Conservation (phyloP, 2,113 vertebrate species). For the Otolemur garnettii region DNA sequence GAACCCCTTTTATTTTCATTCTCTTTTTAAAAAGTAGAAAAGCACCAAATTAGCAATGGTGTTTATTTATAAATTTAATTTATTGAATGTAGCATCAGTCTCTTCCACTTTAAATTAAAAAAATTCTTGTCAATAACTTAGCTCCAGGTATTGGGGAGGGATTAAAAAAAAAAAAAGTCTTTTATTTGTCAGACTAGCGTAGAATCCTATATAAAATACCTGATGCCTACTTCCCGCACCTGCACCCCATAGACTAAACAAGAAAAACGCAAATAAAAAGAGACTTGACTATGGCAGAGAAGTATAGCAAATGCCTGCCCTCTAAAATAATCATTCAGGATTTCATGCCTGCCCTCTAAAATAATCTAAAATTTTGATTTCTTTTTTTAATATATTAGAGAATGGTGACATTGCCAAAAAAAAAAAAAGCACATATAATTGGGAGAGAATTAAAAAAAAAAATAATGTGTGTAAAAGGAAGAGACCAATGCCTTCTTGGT, state of each 20-base stretch:
- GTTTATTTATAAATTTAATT: neutral
- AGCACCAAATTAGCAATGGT: neutral
- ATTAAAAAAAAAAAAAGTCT: too few species aligned
- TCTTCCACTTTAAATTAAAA: conserved; percentile 2
- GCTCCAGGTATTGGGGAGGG: neutral
- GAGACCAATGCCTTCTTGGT: neutral
- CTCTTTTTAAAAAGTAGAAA: neutral
- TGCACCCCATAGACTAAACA: neutral
- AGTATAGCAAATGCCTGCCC: neutral
- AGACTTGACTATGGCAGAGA: neutral
- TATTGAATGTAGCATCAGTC: neutral
- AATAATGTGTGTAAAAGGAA: conserved; percentile 1
- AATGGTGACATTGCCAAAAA: conserved; percentile 48
- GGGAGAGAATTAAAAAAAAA: neutral
- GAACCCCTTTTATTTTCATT: neutral
- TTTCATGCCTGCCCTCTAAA: conserved; percentile 44
- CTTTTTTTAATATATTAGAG: conserved; percentile 37
- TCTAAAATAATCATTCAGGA: conserved; percentile 46
- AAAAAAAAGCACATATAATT: conserved; percentile 13
- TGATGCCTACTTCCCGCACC: neutral
- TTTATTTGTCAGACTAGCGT: neutral
- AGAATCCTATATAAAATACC: neutral
- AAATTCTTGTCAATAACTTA: neutral
- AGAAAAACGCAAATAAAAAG: conserved; percentile 54
- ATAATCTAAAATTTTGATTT: conserved; percentile 17